Evolutionary conservation across 2,113 vertebrate genomes (phyloP), one percentile per base, ranked within the genome.

Genomic region (Saguinus midas): DNA sequence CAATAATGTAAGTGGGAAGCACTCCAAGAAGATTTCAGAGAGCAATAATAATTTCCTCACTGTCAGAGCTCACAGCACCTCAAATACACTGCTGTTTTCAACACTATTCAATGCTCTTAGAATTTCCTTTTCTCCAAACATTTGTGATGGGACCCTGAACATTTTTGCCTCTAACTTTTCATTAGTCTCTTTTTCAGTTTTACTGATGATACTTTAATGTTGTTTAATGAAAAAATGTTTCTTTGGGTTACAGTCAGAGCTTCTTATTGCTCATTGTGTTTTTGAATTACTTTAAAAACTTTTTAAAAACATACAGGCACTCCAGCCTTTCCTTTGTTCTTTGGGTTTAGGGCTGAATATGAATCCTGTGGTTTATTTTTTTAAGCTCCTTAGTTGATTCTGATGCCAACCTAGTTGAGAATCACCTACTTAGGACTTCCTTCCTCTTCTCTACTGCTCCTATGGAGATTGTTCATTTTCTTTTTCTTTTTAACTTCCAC

Each of bases 51-150:
- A 90, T 61, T 81, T 90, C 21, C 48, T 91, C 32, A 72, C 7
- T 55, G 55, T 73, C 66, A 72, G 79, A 80, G 50, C n/a, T n/a
- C 55, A 90, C 7, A 35, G 23, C 7, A 76, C 37, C 43, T 72
- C 37, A 78, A n/a, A 76, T 35, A 52, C 1, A 6, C 14, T 21
- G 8, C 43, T 86, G n/a, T 55, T 90, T 90, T 40, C n/a, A 45
- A 52, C 17, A 21, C 21, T 45, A 70, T 37, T 85, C 17, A 29
- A 20, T 43, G 70, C 20, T 70, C 45, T 73, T 66, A 64, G 32
- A 91, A 94, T 81, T 82, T 92, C 80, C 16, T 84, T 90, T 92
- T 68, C 40, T 55, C 27, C 16, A 95, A 73, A 88, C 23, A 43
- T 64, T 32, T 7, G 20, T 68, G 29, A 75, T 78, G 32, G 29